These are phyloP conservation scores for Lepidocyrtinus sp. DNA, from an alignment of 2,888 invertebrate species.

Conservation along the genomic window DNA sequence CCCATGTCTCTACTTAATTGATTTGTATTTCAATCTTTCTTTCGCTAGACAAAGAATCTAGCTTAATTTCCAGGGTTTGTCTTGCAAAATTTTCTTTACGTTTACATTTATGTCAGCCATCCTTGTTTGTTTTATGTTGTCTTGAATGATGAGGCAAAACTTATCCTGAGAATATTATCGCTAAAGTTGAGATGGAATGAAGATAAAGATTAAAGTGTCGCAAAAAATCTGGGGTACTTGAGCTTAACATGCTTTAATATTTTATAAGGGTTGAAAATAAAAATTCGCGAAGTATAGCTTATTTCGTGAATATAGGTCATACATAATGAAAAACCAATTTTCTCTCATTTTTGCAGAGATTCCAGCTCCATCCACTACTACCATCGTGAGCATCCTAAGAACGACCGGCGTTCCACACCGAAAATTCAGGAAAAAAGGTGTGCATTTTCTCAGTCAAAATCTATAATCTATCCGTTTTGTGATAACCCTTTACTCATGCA, in stretches of 20 bases:
- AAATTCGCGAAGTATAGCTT: too few species aligned
- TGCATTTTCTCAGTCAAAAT: not conserved
- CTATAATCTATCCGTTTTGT: too few species aligned
- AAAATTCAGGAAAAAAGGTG: conserved; percentile 44
- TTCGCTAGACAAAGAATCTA: conserved; percentile 32
- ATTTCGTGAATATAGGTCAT: too few species aligned
- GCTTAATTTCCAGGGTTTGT: not conserved
- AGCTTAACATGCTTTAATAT: too few species aligned
- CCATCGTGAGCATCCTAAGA: conserved; percentile 71
- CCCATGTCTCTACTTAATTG: conserved; percentile 69
- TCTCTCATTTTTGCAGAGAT: conserved; percentile 87
- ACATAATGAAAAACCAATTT: too few species aligned
- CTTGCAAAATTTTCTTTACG: conserved; percentile 8
- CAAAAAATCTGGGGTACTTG: too few species aligned
- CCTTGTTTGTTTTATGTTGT: not conserved
- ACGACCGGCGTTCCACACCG: conserved; percentile 37
- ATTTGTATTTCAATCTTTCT: conserved; percentile 65
- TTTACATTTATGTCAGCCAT: not conserved
- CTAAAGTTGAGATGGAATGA: too few species aligned
- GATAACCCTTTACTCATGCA: too few species aligned
- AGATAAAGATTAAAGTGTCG: too few species aligned
- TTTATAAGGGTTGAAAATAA: too few species aligned
- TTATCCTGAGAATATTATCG: not conserved
- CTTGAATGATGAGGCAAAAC: not conserved
- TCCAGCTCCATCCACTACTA: conserved; percentile 86